Base-by-base conservation (phyloP, 2,797 vertebrate species). In the Pagetopsis macropterus region DNA sequence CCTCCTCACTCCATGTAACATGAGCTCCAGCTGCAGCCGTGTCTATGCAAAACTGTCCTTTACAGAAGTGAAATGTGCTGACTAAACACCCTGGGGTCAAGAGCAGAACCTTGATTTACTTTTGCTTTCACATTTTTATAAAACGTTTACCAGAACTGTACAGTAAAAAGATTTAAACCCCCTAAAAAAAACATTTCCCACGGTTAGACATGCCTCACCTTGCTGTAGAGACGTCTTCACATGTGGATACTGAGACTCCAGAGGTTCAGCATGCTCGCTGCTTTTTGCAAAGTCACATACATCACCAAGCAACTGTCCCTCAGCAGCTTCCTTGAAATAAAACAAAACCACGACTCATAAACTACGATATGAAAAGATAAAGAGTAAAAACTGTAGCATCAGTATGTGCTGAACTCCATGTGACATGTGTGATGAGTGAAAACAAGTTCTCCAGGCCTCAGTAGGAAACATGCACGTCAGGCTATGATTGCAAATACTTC, bases 211-310 rank as follows among this genome's bases (percentile, higher is more conserved):
- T 1, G 31, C 17, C 78, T 88, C 84, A 94, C 95, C 91, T 83
- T 90, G 87, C 46, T 89, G 84, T 4, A 95, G 85, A 55, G 95
- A 93, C n/a, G 14, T 87, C 76, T 93, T 92, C 0, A 94, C 92
- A 46, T 84, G 79, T 52, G 84, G 87, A 82, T 82, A 94, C 57
- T 75, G 73, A 17, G 50, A 64, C 16, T 84, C 79, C 51, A 68
- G 56, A 0, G 74, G 58, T 57, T 72, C 75, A 43, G 72, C n/a
- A 37, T 63, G 70, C 1, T 37, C 13, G 1, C 15, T 13, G n/a
- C 21, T 15, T 49, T 2, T 56, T 70, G 14, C 69, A 66, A 37
- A 9, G 33, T 92, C 88, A 3, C 21, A 64, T 13, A 65, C 49
- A 67, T 88, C 86, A 23, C 9, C 19, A 11, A 15, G 50, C 16